Percentiles rank a stretch among this genome's conserved stretches.
phyloP scores from a whole-genome alignment of 2,797 vertebrate species.

The Melanotaenia boesemani region DNA sequence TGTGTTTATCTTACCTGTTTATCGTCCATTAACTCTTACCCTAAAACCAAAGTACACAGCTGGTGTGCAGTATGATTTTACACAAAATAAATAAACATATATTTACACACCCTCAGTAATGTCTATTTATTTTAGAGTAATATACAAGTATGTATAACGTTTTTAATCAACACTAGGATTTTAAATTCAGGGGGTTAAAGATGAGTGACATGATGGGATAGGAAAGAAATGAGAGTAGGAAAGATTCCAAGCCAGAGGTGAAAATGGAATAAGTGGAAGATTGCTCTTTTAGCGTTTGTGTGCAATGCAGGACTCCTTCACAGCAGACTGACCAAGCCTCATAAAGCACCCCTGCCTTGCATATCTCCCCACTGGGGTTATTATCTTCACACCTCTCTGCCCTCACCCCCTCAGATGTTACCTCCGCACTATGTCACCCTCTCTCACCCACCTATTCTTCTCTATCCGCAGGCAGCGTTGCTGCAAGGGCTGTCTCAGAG shows the following conservation, averaged over 20 bases:
- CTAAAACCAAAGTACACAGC: background rate
- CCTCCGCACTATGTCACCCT: slow-evolving; percentile 52
- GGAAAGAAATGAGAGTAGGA: slow-evolving; percentile 1
- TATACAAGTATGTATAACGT: too few relatives aligned
- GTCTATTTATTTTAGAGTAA: background rate
- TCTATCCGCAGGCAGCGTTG: slow-evolving; percentile 49
- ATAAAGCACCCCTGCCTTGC: slow-evolving; percentile 74
- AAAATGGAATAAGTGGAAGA: slow-evolving; percentile 59
- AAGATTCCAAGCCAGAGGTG: slow-evolving; percentile 27
- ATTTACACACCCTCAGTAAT: background rate
- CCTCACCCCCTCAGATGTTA: slow-evolving; percentile 59
- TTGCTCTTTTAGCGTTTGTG: slow-evolving; percentile 57
- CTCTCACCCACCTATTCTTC: slow-evolving; percentile 50
- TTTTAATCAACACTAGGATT: slow-evolving; percentile 2
- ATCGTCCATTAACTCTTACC: background rate
- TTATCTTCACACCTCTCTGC: slow-evolving; percentile 83
- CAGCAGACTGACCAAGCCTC: slow-evolving; percentile 74
- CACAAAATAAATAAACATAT: background rate
- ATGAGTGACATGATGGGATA: slow-evolving; percentile 16
- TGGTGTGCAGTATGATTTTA: background rate
- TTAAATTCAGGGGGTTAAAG: background rate
- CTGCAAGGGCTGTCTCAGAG: slow-evolving; percentile 52
- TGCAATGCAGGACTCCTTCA: slow-evolving; percentile 74
- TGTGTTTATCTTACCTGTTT: background rate
- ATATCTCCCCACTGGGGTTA: slow-evolving; percentile 79